Percentiles rank a stretch among this genome's conserved stretches.
phyloP scores from a whole-genome alignment of 1,140 invertebrate species.

The Drosophila mojavensis region DNA sequence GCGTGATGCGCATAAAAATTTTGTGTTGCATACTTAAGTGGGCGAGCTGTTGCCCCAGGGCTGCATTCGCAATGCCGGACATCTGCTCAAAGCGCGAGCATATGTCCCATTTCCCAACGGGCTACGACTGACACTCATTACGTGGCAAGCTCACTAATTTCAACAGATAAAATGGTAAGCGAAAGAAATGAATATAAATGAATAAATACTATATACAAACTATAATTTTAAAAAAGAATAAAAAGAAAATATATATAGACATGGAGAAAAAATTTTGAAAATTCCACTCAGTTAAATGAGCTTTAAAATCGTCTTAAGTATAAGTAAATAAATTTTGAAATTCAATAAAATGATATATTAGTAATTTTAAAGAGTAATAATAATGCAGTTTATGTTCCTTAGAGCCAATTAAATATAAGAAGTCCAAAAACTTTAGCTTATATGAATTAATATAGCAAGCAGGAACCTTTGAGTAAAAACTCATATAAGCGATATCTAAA shows the following conservation, averaged over 20 bases:
- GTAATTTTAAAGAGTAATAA: too few species aligned
- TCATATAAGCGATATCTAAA: too few species aligned
- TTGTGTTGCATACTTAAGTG: constrained; percentile 78
- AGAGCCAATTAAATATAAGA: background rate
- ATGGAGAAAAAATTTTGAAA: background rate
- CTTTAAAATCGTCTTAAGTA: too few species aligned
- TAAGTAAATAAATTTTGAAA: background rate
- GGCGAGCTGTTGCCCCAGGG: constrained; percentile 31
- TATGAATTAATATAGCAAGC: background rate
- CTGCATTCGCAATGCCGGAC: constrained; percentile 24
- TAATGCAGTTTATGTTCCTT: background rate
- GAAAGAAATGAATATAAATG: background rate
- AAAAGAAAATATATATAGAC: too few species aligned
- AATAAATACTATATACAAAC: background rate
- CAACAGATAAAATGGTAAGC: background rate
- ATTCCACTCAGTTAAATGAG: too few species aligned
- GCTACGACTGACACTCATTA: constrained; percentile 49
- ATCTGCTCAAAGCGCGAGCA: constrained; percentile 25
- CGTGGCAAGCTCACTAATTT: constrained; percentile 29
- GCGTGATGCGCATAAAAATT: constrained; percentile 67
- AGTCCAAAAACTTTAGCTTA: background rate
- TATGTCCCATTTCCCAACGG: constrained; percentile 10
- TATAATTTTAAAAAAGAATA: background rate
- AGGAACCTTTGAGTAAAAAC: too few species aligned
- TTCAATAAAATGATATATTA: background rate